Evolutionary conservation across 2,888 invertebrate species (phyloP).

Genomic region (Clanis bilineata): DNA sequence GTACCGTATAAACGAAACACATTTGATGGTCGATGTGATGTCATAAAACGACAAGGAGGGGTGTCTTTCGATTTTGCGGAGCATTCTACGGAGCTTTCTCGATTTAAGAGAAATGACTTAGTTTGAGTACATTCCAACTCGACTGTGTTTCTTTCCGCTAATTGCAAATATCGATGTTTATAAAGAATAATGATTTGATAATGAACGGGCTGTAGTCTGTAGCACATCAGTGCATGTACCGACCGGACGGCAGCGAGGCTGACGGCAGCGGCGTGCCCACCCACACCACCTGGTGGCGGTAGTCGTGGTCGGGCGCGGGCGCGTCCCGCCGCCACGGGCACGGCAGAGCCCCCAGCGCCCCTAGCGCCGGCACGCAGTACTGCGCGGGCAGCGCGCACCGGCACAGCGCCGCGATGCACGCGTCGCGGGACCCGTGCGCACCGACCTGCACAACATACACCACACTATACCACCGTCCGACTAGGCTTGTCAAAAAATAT

Average conservation of each 20-base stretch:
- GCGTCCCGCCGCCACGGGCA: constrained; percentile 96
- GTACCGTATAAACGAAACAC: too few relatives aligned
- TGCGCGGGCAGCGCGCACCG: constrained; percentile 98
- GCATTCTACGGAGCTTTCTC: too few relatives aligned
- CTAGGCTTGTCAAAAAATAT: too few relatives aligned
- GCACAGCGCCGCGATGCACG: constrained; percentile 96
- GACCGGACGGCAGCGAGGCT: constrained; percentile 88
- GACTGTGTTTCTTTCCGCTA: too few relatives aligned
- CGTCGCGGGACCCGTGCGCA: constrained; percentile 89
- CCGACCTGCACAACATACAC: constrained; percentile 48
- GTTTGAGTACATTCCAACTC: too few relatives aligned
- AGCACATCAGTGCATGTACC: constrained; percentile 17
- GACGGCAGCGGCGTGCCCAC: constrained; percentile 97
- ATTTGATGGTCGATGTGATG: too few relatives aligned
- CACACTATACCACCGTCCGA: background rate
- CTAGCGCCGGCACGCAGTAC: constrained; percentile 95
- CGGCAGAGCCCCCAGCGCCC: constrained; percentile 91
- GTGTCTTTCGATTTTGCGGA: too few relatives aligned
- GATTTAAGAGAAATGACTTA: too few relatives aligned
- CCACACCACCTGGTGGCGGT: constrained; percentile 96
- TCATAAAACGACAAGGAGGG: too few relatives aligned
- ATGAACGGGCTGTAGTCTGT: too few relatives aligned
- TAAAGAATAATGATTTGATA: too few relatives aligned
- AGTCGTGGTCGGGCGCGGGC: constrained; percentile 87
- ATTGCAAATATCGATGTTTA: too few relatives aligned